phyloP scores from a whole-genome alignment of 37 sponge, comb jelly and placozoan species.

The Haliclona indistincta region DNA sequence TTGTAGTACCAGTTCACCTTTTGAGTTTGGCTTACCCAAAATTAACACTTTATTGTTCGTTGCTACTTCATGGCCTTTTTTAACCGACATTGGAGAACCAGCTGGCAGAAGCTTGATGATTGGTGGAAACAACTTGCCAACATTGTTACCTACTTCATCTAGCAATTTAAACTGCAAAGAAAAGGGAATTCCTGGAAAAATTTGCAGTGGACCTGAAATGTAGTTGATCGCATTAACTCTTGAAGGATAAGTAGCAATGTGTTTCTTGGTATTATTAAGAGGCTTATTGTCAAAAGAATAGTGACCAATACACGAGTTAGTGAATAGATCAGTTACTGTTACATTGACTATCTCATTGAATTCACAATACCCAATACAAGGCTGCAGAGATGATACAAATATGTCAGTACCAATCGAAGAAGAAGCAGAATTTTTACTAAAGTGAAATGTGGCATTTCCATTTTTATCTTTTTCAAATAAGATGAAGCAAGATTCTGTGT shows the following conservation, averaged over 20 bases:
- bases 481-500: background rate
- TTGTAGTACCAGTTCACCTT: background rate
- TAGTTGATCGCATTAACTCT: background rate
- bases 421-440: background rate
- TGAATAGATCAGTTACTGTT: background rate
- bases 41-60: background rate
- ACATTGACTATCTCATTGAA: no score
- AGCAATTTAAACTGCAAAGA: background rate
- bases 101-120: background rate
- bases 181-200: background rate
- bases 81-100: background rate
- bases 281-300: no score
- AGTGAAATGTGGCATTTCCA: background rate
- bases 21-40: background rate
- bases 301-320: background rate
- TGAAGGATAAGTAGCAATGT: constrained; percentile 1
- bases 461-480: background rate
- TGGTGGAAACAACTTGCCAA: background rate
- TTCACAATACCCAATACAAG: background rate
- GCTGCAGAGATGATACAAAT: background rate
- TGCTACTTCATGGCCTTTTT: background rate
- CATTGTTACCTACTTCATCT: background rate
- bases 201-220: background rate
- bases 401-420: background rate
- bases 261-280: no score